Evolutionary conservation across 2,113 vertebrate genomes (phyloP), one percentile per base, ranked within the genome.

Genomic region (Anseranas semipalmata): DNA sequence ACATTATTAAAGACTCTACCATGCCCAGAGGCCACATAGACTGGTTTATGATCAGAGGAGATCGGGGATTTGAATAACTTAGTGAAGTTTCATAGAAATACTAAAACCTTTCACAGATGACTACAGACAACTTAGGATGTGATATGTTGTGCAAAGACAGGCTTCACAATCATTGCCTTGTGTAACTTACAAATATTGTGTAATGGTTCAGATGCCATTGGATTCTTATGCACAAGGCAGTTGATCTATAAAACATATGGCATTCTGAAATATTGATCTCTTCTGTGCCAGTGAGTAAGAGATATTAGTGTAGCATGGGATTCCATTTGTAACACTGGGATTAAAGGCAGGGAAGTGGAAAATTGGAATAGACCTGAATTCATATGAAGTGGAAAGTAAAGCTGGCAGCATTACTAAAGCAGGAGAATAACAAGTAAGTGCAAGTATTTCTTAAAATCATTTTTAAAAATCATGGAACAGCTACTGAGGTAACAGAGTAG

Each of bases 211-310:
- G 86, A 91, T 95, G 77, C 76, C 84, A 82, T 59, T 96, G 94
- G 93, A 93, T 95, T 97, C 95, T 95, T 96, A 96, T 96, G 92
- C 94, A 97, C 86, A 76, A 94, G 58, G 63, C 93, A 75, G 84
- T 45, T 89, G 96, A 98, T 98, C 97, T 98, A 97, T 97, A 98
- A 98, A 97, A 97, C 95, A 98, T 97, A 97, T 81, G 93, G 97
- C 92, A 95, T 97, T 98, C 97, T 98, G 97, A 98, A 98, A 98
- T 98, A 98, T 98, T 96, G 97, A 98, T 98, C 97, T 97, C 92
- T 96, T 97, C 93, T 95, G 91, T 97, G 96, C 95, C 91, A 97
- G 80, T 62, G 91, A 98, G 95, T 96, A 91, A 95, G 95, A 96
- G 97, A 97, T 98, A 98, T 97, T 97, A 98, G 97, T 94, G 96